A percentile compares a stretch with the other conserved stretches of the same genome.
Conservation (phyloP, 2,888 invertebrate genomes). For the Abscondita cerata region DNA sequence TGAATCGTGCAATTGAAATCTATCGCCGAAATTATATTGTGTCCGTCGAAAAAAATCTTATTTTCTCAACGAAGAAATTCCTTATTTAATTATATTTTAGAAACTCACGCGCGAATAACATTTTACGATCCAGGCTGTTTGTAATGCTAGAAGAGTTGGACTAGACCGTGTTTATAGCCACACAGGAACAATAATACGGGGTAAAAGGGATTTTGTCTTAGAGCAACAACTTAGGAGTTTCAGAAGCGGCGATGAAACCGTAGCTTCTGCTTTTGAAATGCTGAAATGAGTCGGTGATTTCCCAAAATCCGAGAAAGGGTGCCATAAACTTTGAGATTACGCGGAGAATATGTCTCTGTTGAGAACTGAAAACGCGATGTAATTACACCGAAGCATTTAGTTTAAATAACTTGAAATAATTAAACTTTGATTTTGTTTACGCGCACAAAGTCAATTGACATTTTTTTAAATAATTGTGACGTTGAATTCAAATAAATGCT, state of each 20-base stretch:
- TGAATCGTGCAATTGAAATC: slow-evolving; percentile 25
- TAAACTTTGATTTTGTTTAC: background rate
- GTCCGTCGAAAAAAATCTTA: background rate
- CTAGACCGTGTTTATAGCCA: slow-evolving; percentile 39
- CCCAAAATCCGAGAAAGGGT: slow-evolving; percentile 31
- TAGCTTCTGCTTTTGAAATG: slow-evolving; percentile 33
- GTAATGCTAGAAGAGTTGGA: slow-evolving; percentile 24
- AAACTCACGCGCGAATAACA: slow-evolving; percentile 5
- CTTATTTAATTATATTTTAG: slow-evolving; percentile 6
- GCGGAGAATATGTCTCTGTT: slow-evolving; percentile 6
- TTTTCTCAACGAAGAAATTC: background rate
- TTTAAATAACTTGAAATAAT: background rate
- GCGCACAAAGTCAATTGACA: no score
- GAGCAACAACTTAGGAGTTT: slow-evolving; percentile 25
- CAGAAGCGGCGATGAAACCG: slow-evolving; percentile 32
- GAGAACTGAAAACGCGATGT: slow-evolving; percentile 9
- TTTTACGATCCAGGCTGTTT: slow-evolving; percentile 17
- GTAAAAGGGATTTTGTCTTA: slow-evolving; percentile 37
- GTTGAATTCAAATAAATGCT: no score
- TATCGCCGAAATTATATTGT: slow-evolving; percentile 29
- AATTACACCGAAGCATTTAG: slow-evolving; percentile 7
- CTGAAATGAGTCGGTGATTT: slow-evolving; percentile 35
- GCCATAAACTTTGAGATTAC: slow-evolving; percentile 26
- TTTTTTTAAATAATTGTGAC: no score
- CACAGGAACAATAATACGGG: slow-evolving; percentile 37